phyloP scores from a whole-genome alignment of 2,888 invertebrate genomes.

The Drosophila neotestacea region DNA sequence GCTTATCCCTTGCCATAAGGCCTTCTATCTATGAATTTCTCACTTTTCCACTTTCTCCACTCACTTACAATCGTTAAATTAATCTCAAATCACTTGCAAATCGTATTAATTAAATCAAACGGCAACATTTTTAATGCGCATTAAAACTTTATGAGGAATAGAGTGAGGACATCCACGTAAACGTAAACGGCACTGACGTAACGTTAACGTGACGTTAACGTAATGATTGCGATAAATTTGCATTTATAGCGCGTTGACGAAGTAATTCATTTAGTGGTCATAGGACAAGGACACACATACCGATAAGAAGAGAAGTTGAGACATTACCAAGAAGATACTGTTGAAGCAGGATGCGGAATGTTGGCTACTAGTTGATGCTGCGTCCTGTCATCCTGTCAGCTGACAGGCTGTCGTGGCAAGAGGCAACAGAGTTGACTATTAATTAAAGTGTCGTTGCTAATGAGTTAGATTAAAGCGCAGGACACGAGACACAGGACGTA shows the following conservation, averaged over 20 bases:
- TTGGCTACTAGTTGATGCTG: conserved; percentile 17
- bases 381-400: conserved; percentile 41
- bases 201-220: conserved; percentile 37
- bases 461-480: conserved; percentile 72
- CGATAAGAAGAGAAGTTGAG: too few species aligned
- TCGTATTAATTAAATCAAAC: conserved; percentile 68
- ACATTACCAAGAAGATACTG: background rate
- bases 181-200: conserved; percentile 9
- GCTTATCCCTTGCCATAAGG: background rate
- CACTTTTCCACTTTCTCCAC: background rate
- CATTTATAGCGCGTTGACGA: conserved; percentile 61
- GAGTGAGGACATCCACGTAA: background rate
- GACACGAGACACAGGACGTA: conserved; percentile 1
- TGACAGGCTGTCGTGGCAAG: conserved; percentile 21
- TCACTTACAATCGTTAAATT: background rate
- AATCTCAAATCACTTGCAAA: conserved; percentile 45
- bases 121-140: conserved; percentile 49
- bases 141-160: conserved; percentile 44
- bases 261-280: conserved; percentile 61
- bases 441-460: conserved; percentile 75
- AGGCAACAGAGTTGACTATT: conserved; percentile 48
- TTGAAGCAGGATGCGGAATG: background rate
- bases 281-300: conserved; percentile 1
- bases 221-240: conserved; percentile 73
- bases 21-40: background rate